phyloP scores from a whole-genome alignment of 2,113 vertebrate genomes.

The Passer domesticus region DNA sequence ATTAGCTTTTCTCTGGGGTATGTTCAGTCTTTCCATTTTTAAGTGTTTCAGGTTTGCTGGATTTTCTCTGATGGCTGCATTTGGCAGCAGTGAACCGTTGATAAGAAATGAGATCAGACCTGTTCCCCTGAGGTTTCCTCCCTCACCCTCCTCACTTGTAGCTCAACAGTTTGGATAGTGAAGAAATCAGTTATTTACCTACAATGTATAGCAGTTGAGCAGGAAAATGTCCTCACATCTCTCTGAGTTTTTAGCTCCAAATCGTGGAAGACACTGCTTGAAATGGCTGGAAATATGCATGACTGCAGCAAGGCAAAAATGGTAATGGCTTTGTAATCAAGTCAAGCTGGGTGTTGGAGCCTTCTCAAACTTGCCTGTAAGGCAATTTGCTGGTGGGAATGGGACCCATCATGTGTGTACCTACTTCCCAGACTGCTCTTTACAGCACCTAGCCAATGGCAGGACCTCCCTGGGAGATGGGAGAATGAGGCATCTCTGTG shows the following conservation, averaged over 20 bases:
- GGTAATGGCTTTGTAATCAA: background rate
- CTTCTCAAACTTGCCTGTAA: background rate
- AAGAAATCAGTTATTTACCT: background rate
- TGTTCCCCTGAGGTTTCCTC: background rate
- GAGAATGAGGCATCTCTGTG: background rate
- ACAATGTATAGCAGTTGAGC: background rate
- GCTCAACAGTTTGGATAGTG: background rate
- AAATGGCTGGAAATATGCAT: background rate
- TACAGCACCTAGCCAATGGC: background rate
- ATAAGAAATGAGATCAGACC: background rate
- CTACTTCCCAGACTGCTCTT: background rate
- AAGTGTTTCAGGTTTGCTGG: constrained; percentile 1
- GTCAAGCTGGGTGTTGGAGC: rapidly evolving
- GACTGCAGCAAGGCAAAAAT: background rate
- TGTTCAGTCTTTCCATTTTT: background rate
- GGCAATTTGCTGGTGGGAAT: background rate
- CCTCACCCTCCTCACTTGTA: background rate
- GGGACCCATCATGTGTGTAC: rapidly evolving
- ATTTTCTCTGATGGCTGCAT: background rate
- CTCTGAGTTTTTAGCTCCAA: background rate
- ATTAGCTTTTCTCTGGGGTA: background rate
- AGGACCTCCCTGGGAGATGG: background rate
- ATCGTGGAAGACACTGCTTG: background rate
- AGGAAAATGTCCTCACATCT: background rate
- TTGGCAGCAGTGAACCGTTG: background rate